A percentile compares a stretch with the other conserved stretches of the same genome.
phyloP scores from a whole-genome alignment of 2,113 vertebrate species.

The Balaenoptera acutorostrata region DNA sequence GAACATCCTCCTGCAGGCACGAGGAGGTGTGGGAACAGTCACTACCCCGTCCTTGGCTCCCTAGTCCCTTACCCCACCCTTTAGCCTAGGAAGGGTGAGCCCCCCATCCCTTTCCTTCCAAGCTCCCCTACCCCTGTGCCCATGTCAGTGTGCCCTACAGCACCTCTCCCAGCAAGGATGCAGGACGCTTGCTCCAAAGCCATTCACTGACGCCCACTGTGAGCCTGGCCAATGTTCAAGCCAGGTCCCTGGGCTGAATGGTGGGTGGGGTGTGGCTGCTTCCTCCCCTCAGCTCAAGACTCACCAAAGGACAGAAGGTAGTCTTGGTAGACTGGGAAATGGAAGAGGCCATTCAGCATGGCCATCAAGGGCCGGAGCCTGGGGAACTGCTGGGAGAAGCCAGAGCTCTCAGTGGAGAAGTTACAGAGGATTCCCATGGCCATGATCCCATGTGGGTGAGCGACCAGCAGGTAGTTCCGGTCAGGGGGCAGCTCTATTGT shows the following conservation, averaged over 20 bases:
- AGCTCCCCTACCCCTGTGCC: neutral
- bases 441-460: slow-evolving; percentile 87
- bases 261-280: too few relatives aligned
- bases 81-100: neutral
- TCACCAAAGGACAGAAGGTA: slow-evolving; percentile 81
- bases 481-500: slow-evolving; percentile 81
- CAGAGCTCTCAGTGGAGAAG: slow-evolving; percentile 78
- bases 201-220: neutral
- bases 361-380: slow-evolving; percentile 73
- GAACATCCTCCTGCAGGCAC: slow-evolving; percentile 73
- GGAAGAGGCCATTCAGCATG: slow-evolving; percentile 76
- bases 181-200: neutral
- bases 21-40: neutral
- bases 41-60: accelerated
- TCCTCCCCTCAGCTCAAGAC: neutral
- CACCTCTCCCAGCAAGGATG: neutral
- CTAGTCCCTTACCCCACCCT: too few relatives aligned
- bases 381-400: slow-evolving; percentile 78
- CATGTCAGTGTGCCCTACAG: neutral
- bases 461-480: slow-evolving; percentile 84
- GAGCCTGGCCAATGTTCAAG: neutral
- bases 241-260: neutral
- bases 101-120: neutral
- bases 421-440: slow-evolving; percentile 73
- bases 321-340: slow-evolving; percentile 80